Percentiles rank a stretch among this genome's conserved stretches.
Evolutionary conservation across 2,797 vertebrate genomes (phyloP).

Genomic region (Schizopygopsis pylzovi): DNA sequence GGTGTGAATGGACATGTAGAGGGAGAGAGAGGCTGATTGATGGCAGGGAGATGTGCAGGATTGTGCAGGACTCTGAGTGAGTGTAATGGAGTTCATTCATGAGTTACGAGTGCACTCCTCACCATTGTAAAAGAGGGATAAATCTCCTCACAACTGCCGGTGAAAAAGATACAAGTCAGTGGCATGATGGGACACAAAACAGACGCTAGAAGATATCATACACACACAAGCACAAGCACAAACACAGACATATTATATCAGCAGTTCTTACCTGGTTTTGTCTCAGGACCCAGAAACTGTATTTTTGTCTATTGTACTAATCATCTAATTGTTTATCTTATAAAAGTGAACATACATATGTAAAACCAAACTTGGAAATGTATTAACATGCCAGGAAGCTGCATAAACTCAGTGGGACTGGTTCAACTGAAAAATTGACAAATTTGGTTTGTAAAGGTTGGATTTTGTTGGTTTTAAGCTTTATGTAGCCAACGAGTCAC

Average conservation of each 20-base stretch:
- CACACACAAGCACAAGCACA: slow-evolving; percentile 41
- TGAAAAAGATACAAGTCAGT: slow-evolving; percentile 73
- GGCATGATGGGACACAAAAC: slow-evolving; percentile 70
- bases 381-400: background rate
- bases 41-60: slow-evolving; percentile 78
- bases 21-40: slow-evolving; percentile 70
- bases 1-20: slow-evolving; percentile 24
- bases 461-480: background rate
- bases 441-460: background rate
- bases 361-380: background rate
- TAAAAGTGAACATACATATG: background rate
- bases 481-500: background rate
- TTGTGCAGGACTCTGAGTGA: slow-evolving; percentile 61
- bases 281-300: background rate
- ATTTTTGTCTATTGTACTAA: background rate
- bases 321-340: background rate
- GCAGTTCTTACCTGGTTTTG: background rate
- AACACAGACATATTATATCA: slow-evolving; percentile 17
- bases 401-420: background rate
- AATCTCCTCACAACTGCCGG: slow-evolving; percentile 75
- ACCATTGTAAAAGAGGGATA: slow-evolving; percentile 77
- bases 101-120: slow-evolving; percentile 77
- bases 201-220: slow-evolving; percentile 20
- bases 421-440: background rate
- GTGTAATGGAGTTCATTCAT: slow-evolving; percentile 80